phyloP scores from a whole-genome alignment of 2,888 invertebrate genomes.

The Yponomeuta plumbellus region DNA sequence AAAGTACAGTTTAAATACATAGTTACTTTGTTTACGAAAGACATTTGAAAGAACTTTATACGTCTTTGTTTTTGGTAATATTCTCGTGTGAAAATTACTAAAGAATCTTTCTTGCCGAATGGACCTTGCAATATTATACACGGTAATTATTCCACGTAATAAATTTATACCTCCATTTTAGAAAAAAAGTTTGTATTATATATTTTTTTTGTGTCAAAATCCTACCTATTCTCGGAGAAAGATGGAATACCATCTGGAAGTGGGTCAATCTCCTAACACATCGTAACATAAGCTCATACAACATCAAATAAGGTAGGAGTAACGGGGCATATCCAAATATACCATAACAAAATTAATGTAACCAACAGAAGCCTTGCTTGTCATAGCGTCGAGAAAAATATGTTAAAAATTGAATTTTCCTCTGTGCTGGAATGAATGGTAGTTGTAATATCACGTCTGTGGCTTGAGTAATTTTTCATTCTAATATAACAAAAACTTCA shows the following conservation, averaged over 20 bases:
- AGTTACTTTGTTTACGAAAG: not conserved
- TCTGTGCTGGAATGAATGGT: too few species aligned
- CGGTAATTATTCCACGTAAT: not conserved
- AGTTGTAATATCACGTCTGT: too few species aligned
- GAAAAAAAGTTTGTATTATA: too few species aligned
- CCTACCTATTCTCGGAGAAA: not conserved
- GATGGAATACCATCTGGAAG: not conserved
- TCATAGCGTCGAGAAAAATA: too few species aligned
- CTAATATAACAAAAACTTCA: too few species aligned
- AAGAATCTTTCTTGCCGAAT: not conserved
- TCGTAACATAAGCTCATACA: not conserved
- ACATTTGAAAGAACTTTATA: not conserved
- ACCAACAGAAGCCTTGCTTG: not conserved
- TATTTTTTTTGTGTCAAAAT: too few species aligned
- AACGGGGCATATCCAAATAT: not conserved
- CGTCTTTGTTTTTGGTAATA: not conserved
- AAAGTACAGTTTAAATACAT: too few species aligned
- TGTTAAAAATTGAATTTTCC: too few species aligned
- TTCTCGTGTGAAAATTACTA: not conserved
- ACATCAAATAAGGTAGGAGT: not conserved
- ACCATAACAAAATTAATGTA: not conserved
- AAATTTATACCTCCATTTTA: not conserved
- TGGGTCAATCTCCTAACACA: not conserved
- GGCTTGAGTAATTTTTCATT: too few species aligned
- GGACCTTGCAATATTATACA: not conserved